Conservation (phyloP, 2,797 vertebrate species). For the Esox lucius region DNA sequence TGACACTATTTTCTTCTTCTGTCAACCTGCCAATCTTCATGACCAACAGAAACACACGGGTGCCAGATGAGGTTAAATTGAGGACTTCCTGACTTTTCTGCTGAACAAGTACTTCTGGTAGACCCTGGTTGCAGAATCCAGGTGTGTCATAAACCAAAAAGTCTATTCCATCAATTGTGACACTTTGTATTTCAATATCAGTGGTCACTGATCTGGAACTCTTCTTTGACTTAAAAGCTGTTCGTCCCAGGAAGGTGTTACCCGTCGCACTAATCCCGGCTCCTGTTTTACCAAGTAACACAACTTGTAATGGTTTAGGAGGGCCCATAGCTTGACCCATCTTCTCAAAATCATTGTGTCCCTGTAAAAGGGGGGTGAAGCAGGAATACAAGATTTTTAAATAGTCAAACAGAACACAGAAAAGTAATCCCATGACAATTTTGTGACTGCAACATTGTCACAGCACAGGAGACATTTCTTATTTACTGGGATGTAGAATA, state of each 20-base stretch:
- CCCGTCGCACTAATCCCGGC: not conserved
- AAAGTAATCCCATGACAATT: too few species aligned
- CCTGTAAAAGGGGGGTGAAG: too few species aligned
- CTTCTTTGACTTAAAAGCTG: not conserved
- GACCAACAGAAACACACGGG: not conserved
- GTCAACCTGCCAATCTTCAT: not conserved
- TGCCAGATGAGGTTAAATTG: not conserved
- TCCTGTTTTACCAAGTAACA: conserved; percentile 6
- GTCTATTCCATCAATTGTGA: not conserved
- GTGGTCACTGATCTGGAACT: not conserved
- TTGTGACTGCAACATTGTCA: too few species aligned
- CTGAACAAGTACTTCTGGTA: not conserved
- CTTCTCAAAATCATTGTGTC: too few species aligned
- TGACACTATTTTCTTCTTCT: not conserved
- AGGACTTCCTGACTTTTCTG: not conserved
- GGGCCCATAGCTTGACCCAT: too few species aligned
- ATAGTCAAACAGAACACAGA: too few species aligned
- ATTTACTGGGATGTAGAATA: too few species aligned
- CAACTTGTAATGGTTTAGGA: not conserved
- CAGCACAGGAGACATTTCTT: too few species aligned
- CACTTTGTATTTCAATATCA: not conserved
- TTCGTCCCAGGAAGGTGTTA: not conserved
- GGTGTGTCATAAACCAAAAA: not conserved
- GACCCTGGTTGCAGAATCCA: not conserved
- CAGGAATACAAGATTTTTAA: too few species aligned